Percentiles rank a stretch among this genome's conserved stretches.
Conservation (phyloP, 2,888 invertebrate species). For the Phengaris alcon region DNA sequence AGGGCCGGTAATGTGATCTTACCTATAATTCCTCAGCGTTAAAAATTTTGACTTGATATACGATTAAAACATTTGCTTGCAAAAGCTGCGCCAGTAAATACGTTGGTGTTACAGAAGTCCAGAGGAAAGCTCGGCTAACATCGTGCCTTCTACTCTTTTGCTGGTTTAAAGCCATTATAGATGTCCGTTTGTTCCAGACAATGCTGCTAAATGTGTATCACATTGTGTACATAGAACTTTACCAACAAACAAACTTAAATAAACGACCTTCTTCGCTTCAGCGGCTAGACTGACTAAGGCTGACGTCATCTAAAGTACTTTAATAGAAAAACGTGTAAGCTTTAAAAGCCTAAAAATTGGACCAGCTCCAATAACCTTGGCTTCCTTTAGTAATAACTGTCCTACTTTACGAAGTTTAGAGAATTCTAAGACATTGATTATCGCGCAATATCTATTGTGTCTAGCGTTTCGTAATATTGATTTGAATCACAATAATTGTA, state of each 20-base stretch:
- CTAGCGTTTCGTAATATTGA: neutral
- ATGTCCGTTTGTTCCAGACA: neutral
- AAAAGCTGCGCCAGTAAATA: too few relatives aligned
- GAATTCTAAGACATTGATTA: conserved; percentile 42
- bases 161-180: too few relatives aligned
- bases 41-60: too few relatives aligned
- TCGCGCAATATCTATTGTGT: conserved; percentile 29
- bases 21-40: too few relatives aligned
- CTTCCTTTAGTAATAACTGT: conserved; percentile 60
- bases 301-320: neutral
- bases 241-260: neutral
- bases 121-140: too few relatives aligned
- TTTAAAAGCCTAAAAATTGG: conserved; percentile 54
- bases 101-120: too few relatives aligned
- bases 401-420: conserved; percentile 58
- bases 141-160: too few relatives aligned
- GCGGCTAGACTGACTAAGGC: conserved; percentile 1
- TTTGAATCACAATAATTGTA: neutral
- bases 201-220: neutral
- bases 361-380: conserved; percentile 75
- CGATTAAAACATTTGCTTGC: too few relatives aligned
- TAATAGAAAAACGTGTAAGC: conserved; percentile 42
- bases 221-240: neutral
- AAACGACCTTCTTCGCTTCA: conserved; percentile 10
- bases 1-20: too few relatives aligned